These are phyloP conservation scores for Diadegma fenestrale DNA, from an alignment of 2,888 invertebrate genomes.

Conservation along the genomic window DNA sequence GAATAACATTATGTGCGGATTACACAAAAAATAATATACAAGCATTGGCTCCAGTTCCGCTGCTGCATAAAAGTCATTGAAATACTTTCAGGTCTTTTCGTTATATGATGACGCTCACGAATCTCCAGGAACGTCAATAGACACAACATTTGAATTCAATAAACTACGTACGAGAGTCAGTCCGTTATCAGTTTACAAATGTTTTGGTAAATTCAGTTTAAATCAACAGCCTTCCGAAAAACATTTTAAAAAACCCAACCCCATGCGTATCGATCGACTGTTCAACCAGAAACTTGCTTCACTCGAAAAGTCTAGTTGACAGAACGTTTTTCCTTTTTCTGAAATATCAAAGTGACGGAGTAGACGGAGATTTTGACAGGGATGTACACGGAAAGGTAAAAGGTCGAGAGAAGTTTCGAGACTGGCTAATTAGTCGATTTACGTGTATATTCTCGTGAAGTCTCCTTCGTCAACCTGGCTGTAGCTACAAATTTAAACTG, in stretches of 20 bases:
- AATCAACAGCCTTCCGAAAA: background rate
- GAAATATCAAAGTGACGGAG: no score
- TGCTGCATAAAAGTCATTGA: background rate
- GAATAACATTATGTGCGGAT: no score
- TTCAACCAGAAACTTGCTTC: background rate
- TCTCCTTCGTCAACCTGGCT: background rate
- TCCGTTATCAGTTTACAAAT: background rate
- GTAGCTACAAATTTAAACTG: constrained; percentile 23
- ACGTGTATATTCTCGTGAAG: constrained; percentile 1
- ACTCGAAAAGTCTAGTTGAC: background rate
- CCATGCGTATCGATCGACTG: background rate
- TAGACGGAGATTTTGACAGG: background rate
- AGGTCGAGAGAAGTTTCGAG: background rate
- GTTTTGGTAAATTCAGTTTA: background rate
- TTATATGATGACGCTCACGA: background rate
- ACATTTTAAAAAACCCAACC: background rate
- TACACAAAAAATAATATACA: no score
- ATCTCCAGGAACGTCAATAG: background rate
- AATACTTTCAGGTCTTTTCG: background rate
- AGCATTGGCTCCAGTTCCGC: background rate
- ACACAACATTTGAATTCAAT: no score
- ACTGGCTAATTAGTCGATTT: constrained; percentile 22
- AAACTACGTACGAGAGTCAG: background rate
- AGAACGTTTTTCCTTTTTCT: background rate
- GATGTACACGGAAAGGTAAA: background rate